Evolutionary conservation across 92 coral and sea anemone species (phyloP).

Genomic region (Epizoanthus scotinus): DNA sequence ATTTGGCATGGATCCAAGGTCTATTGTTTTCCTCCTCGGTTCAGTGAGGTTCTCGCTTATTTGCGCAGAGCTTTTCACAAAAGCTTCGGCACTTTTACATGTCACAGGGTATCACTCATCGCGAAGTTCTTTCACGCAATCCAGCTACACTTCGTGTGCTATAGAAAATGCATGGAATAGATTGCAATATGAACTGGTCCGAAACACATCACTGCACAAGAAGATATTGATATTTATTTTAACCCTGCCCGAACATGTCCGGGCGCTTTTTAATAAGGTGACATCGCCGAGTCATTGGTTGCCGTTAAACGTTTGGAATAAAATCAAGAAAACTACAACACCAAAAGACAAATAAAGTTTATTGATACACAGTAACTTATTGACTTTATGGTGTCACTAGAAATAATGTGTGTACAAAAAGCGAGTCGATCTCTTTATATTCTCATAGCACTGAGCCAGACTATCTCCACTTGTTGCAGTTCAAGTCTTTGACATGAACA

Average conservation of each 20-base stretch:
- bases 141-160: neutral
- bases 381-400: slow-evolving; percentile 18
- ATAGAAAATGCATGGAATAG: neutral
- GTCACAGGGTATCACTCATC: neutral
- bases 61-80: neutral
- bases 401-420: neutral
- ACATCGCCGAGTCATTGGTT: neutral
- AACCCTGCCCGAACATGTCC: slow-evolving; percentile 37
- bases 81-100: slow-evolving; percentile 7
- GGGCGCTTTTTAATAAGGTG: neutral
- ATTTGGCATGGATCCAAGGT: slow-evolving; percentile 28
- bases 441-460: neutral
- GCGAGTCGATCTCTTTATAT: neutral
- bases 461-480: no score
- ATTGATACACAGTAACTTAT: neutral
- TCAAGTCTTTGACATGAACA: no score
- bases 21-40: slow-evolving; percentile 23
- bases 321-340: neutral
- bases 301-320: neutral
- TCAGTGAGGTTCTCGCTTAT: neutral
- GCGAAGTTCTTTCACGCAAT: neutral
- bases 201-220: slow-evolving; percentile 25
- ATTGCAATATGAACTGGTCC: slow-evolving; percentile 2
- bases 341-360: neutral
- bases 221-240: neutral